phyloP scores from a whole-genome alignment of 2,113 vertebrate species.

The Mustelus asterias region DNA sequence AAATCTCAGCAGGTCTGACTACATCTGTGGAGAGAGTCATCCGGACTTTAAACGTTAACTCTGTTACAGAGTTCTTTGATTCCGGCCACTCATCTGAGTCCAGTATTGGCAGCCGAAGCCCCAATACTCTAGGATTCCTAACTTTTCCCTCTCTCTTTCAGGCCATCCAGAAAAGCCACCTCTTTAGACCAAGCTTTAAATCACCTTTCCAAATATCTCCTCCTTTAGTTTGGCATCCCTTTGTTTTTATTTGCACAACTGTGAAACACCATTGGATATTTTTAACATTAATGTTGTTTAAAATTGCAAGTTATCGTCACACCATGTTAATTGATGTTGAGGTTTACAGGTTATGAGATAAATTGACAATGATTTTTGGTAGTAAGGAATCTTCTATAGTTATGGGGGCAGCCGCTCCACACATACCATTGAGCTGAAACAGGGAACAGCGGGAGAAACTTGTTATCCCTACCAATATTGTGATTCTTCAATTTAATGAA shows the following conservation, averaged over 20 bases:
- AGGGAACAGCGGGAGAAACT: neutral
- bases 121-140: neutral
- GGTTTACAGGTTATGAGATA: neutral
- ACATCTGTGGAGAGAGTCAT: too few relatives aligned
- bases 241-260: neutral
- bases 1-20: too few relatives aligned
- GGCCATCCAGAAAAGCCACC: neutral
- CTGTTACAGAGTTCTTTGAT: too few relatives aligned
- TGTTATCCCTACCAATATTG: neutral
- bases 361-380: neutral
- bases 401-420: neutral
- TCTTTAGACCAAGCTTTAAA: neutral
- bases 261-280: neutral
- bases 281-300: too few relatives aligned
- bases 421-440: neutral
- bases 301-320: neutral
- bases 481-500: neutral
- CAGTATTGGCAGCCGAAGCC: neutral
- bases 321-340: neutral
- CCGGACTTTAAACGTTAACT: too few relatives aligned
- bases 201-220: neutral
- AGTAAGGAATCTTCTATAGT: neutral
- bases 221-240: neutral
- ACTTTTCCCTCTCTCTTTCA: neutral
- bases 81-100: neutral